phyloP scores from a whole-genome alignment of 92 coral and sea anemone species.

The Epizoanthus stellaris region DNA sequence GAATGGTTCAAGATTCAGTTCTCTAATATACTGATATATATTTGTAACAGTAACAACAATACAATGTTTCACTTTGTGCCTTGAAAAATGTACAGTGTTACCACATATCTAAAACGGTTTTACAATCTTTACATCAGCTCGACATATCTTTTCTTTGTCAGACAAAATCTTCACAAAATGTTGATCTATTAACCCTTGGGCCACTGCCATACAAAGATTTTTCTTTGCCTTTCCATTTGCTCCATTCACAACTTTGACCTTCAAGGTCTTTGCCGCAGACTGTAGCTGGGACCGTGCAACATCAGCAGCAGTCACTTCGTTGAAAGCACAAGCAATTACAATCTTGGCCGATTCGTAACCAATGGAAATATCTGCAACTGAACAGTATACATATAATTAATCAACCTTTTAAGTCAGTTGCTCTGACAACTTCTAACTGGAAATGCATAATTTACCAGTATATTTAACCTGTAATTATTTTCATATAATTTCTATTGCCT shows the following conservation, averaged over 20 bases:
- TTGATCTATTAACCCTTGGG: not conserved
- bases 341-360: not conserved
- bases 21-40: not conserved
- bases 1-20: not conserved
- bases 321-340: not conserved
- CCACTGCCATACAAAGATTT: not conserved
- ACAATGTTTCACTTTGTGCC: not conserved
- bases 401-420: not conserved
- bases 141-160: not conserved
- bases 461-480: not conserved
- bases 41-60: not conserved
- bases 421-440: conserved; percentile 1
- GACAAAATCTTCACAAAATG: not conserved
- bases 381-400: not conserved
- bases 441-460: not conserved
- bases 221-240: conserved; percentile 8
- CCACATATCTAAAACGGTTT: conserved; percentile 1
- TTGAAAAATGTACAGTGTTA: not conserved
- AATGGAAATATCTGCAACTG: conserved; percentile 4
- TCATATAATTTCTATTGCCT: not conserved
- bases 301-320: not conserved
- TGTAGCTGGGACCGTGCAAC: not conserved
- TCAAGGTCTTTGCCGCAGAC: conserved; percentile 4
- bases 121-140: conserved; percentile 15
- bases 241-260: not conserved